Conservation (phyloP, 2,113 vertebrate species). For the Phainopepla nitens region DNA sequence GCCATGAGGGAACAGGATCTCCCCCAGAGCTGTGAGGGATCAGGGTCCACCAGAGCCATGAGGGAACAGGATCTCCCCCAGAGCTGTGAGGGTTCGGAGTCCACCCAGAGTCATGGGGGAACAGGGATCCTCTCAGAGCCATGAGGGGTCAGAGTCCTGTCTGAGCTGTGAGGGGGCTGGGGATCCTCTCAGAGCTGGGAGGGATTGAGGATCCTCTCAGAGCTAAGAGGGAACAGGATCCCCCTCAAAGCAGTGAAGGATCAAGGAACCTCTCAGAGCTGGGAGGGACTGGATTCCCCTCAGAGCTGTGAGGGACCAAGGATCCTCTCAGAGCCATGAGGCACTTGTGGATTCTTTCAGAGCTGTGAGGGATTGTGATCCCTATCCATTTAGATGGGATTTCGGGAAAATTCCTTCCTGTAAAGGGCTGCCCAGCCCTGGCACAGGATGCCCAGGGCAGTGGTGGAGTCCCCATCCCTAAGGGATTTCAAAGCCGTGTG, state of each 20-base stretch:
- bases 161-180: not conserved
- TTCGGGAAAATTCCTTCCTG: not conserved
- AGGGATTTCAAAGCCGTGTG: not conserved
- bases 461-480: too few species aligned
- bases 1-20: too few species aligned
- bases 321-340: not conserved
- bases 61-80: too few species aligned
- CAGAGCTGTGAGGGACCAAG: fast-evolving
- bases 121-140: fast-evolving
- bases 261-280: too few species aligned
- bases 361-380: not conserved
- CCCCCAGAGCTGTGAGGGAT: not conserved
- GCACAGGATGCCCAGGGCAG: not conserved
- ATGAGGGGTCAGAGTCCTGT: fast-evolving
- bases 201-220: not conserved
- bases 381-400: not conserved
- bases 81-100: fast-evolving
- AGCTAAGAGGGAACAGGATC: not conserved
- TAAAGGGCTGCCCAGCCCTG: not conserved
- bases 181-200: not conserved
- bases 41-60: not conserved
- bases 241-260: not conserved
- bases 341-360: not conserved
- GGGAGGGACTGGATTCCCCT: fast-evolving
- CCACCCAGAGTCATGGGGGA: fast-evolving